Percentiles rank a stretch among this genome's conserved stretches.
These are phyloP conservation scores for Hirtodrosophila alboralis DNA, from an alignment of 2,888 invertebrate species.

Conservation along the genomic window DNA sequence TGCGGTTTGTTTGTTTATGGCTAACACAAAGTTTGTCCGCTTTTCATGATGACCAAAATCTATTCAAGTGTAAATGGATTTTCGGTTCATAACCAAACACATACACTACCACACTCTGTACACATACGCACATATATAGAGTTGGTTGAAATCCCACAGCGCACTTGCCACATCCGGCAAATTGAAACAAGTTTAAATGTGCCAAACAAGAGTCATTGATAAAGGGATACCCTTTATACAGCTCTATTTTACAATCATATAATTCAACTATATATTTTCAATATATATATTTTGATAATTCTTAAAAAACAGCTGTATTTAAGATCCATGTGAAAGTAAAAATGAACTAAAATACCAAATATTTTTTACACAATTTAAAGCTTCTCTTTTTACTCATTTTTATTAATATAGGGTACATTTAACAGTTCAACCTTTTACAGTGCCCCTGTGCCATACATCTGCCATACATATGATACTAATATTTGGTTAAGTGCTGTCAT, in stretches of 20 bases:
- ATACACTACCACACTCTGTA: slow-evolving; percentile 13
- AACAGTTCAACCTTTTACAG: slow-evolving; percentile 1
- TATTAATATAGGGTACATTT: slow-evolving; percentile 4
- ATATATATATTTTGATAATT: no score
- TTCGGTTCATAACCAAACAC: slow-evolving; percentile 61
- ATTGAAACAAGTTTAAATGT: slow-evolving; percentile 13
- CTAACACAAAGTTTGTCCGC: slow-evolving; percentile 41
- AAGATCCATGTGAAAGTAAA: no score
- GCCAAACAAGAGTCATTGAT: background rate
- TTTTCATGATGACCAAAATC: slow-evolving; percentile 50
- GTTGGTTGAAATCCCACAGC: slow-evolving; percentile 41
- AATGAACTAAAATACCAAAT: no score
- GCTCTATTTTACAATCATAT: no score
- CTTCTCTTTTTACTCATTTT: no score
- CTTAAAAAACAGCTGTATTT: no score
- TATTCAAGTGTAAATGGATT: slow-evolving; percentile 71
- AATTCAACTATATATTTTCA: no score
- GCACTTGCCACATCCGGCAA: slow-evolving; percentile 39
- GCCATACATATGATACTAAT: slow-evolving; percentile 17
- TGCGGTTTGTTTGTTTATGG: slow-evolving; percentile 41
- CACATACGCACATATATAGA: slow-evolving; percentile 22
- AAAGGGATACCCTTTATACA: slow-evolving; percentile 8
- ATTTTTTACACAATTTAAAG: no score
- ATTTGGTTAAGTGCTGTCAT: slow-evolving; percentile 63
- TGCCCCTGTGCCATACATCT: slow-evolving; percentile 1